phyloP scores from a whole-genome alignment of 1,140 invertebrate species.

The Cryptotermes secundus region DNA sequence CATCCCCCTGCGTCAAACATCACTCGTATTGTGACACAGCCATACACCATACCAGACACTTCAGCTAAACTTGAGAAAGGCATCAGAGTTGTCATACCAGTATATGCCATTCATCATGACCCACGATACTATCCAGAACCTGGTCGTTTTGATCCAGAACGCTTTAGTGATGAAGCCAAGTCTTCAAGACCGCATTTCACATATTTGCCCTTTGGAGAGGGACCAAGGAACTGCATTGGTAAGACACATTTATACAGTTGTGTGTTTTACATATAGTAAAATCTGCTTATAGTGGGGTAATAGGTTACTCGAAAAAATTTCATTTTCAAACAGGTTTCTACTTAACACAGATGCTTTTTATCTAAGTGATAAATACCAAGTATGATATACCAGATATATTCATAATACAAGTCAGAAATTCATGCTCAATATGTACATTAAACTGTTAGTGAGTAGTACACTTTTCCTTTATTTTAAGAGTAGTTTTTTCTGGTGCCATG shows the following conservation, averaged over 20 bases:
- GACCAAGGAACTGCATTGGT: slow-evolving; percentile 40
- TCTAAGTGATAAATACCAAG: too few relatives aligned
- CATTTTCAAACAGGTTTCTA: too few relatives aligned
- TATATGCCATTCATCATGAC: slow-evolving; percentile 66
- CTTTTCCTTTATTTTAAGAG: too few relatives aligned
- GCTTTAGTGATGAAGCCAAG: slow-evolving; percentile 42
- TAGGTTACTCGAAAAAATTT: too few relatives aligned
- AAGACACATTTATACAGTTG: neutral
- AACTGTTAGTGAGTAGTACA: too few relatives aligned
- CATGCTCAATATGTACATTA: too few relatives aligned
- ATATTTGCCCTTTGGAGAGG: slow-evolving; percentile 44
- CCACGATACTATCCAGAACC: slow-evolving; percentile 65
- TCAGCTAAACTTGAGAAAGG: slow-evolving; percentile 42
- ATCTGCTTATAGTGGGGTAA: too few relatives aligned
- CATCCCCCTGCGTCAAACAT: slow-evolving; percentile 44
- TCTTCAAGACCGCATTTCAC: slow-evolving; percentile 35
- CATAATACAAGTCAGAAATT: too few relatives aligned
- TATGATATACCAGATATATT: too few relatives aligned
- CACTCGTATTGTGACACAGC: slow-evolving; percentile 40
- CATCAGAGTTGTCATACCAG: slow-evolving; percentile 56
- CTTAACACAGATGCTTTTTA: too few relatives aligned
- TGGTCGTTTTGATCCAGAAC: slow-evolving; percentile 58
- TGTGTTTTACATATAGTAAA: too few relatives aligned
- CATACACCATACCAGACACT: slow-evolving; percentile 41
- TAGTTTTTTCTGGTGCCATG: too few relatives aligned